Evolutionary conservation across 2,797 vertebrate species (phyloP), one percentile per base, ranked within the genome.

Genomic region (Anabacerthia variegaticeps): DNA sequence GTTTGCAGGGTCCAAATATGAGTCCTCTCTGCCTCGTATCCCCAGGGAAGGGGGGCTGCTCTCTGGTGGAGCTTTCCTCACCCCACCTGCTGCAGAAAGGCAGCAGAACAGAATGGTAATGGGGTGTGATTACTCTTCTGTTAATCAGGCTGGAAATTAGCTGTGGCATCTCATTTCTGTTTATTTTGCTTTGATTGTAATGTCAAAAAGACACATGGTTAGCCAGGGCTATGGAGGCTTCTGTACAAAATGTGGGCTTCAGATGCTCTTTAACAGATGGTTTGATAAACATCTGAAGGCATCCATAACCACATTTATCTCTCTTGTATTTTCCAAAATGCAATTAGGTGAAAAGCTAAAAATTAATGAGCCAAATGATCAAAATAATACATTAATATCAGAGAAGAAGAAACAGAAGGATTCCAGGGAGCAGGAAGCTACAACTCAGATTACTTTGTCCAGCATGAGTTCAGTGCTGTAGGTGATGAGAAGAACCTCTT

Each of bases 401-500:
- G 59, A 79, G 58, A 48, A 87, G 88, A 91, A 91, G 73, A 95
- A 92, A 86, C 74, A 67, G 85, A 84, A 86, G 67, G 36, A 74
- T 89, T 94, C 73, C 36, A 58, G 82, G 88, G 82, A 89, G 66
- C 32, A 74, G 74, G 82, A 84, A 82, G 74, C 90, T 92, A 41
- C 87, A 95, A 63, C 84, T 96, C 96, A 96, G 96, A 96, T 97
- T 96, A 96, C 96, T 91, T 95, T 94, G 95, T 95, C 96, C 95
- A 96, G 95, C 96, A 97, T 97, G 96, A 97, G 96, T 92, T 95
- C 48, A 67, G 72, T 41, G 51, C 65, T 83, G 44, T 18, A 85
- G 86, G 49, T 19, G 5, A 82, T 5, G 48, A 56, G 89, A 86
- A 67, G 63, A 94, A 83, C 88, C 88, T 67, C 67, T 74, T 65